Conservation (phyloP, 2,888 invertebrate genomes). For the Stenodema calcarata region DNA sequence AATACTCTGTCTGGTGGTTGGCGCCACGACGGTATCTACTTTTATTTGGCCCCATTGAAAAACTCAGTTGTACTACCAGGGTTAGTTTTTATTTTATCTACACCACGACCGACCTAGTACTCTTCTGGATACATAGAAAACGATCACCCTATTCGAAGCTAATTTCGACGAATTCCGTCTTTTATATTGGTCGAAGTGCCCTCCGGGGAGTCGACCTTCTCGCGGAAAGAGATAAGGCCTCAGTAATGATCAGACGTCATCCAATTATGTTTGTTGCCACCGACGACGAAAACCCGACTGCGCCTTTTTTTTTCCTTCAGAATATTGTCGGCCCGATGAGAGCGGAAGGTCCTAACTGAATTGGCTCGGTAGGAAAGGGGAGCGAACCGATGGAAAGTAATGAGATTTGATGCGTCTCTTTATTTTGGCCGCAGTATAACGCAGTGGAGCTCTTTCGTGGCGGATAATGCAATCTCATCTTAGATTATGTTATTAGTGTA, state of each 20-base stretch:
- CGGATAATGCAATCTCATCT: no score
- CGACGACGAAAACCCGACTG: not conserved
- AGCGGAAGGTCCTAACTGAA: not conserved
- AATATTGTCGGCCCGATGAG: not conserved
- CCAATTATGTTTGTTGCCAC: not conserved
- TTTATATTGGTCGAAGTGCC: no score
- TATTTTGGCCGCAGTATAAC: not conserved
- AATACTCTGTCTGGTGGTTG: no score
- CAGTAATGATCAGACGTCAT: not conserved
- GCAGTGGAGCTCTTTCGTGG: no score
- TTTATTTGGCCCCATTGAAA: no score
- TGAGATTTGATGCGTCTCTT: not conserved
- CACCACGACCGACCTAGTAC: no score
- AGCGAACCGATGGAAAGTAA: not conserved
- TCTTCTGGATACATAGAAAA: no score
- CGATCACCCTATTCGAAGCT: not conserved
- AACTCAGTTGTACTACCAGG: no score
- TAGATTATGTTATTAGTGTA: no score
- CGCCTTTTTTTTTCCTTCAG: not conserved
- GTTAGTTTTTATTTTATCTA: no score
- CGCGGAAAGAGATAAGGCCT: not conserved
- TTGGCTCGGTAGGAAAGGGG: not conserved
- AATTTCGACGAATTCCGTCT: not conserved
- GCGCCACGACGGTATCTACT: no score
- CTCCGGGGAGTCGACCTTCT: no score